Base-by-base conservation (phyloP, 2,113 vertebrate species). In the Scomber colias region DNA sequence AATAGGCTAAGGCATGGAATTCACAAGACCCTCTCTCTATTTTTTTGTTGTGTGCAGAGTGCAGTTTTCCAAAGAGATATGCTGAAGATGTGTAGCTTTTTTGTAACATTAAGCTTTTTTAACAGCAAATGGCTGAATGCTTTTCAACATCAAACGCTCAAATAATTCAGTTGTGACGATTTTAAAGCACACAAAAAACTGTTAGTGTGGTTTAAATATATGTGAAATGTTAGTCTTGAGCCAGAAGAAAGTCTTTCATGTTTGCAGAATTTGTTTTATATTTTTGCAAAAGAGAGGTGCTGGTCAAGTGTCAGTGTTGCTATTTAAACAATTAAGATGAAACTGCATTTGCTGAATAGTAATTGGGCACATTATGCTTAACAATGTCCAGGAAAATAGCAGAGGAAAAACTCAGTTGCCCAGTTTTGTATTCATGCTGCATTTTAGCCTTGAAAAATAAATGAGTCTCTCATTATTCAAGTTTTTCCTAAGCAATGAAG, bases 281-380 rank as follows among this genome's bases (percentile, higher is more conserved):
- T 31, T 49, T 44, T 0, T 56, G 21, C 10, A 7, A 27, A 21
- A 17, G 30, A n/a, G n/a, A 63, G 46, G 35, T 51, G 56, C 53
- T n/a, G 7, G 30, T 57, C 17, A n/a, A 35, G 31, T 83, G 68
- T 63, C 71, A 81, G 14, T 19, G 46, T 70, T 77, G 46, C 68
- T 31, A 24, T 48, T 11, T 71, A 54, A 77, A 57, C 68, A 79
- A 12, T 24, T 17, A 19, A 66, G 6, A 49, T 50, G 8, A 68
- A 40, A 14, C 8, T 40, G 21, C 10, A 46, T 50, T 57, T 21
- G 31, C n/a, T 1, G 44, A 14, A 10, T 75, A 46, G 30, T 45
- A 51, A 1, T 3, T 19, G 35, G 10, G 24, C 46, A 69, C n/a
- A 0, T 35, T 24, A 16, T 17, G 11, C 30, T 57, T 7, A 35